Evolutionary conservation across 2,797 vertebrate genomes (phyloP).

Genomic region (Esox masquinongy): DNA sequence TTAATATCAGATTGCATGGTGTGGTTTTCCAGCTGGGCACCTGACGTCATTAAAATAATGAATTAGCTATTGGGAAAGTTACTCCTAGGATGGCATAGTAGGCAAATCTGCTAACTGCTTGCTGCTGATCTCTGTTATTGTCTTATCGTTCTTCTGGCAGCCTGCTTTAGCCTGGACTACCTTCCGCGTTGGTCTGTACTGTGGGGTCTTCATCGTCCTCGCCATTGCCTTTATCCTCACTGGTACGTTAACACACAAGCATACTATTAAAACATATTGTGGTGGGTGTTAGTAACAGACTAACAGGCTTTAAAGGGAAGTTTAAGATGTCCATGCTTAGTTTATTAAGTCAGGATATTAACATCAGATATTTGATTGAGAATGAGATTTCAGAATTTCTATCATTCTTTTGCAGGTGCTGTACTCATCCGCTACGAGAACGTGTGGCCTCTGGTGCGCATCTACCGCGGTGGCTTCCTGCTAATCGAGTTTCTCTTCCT

Average conservation of each 20-base stretch:
- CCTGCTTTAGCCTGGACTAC: slow-evolving; percentile 97
- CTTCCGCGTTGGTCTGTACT: slow-evolving; percentile 94
- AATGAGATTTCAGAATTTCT: not conserved
- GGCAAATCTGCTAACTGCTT: not conserved
- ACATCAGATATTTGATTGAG: not conserved
- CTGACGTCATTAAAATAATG: not conserved
- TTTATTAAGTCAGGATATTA: not conserved
- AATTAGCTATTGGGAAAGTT: too few relatives aligned
- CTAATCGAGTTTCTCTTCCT: slow-evolving; percentile 98
- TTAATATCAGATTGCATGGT: not conserved
- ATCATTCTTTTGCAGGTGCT: slow-evolving; percentile 70
- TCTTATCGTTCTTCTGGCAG: slow-evolving; percentile 61
- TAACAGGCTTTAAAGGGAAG: not conserved
- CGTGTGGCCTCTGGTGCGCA: slow-evolving; percentile 93
- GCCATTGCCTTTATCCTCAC: slow-evolving; percentile 86
- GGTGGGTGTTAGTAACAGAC: not conserved
- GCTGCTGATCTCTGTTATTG: not conserved
- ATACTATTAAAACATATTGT: slow-evolving; percentile 12
- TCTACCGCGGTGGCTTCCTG: slow-evolving; percentile 97
- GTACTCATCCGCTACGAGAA: slow-evolving; percentile 73
- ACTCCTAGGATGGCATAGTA: too few relatives aligned
- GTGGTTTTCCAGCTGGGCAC: not conserved
- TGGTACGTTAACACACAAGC: slow-evolving; percentile 67
- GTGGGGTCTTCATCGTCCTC: slow-evolving; percentile 92
- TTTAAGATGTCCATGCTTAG: not conserved